phyloP scores from a whole-genome alignment of 2,888 invertebrate species.

The Pterostichus madidus region DNA sequence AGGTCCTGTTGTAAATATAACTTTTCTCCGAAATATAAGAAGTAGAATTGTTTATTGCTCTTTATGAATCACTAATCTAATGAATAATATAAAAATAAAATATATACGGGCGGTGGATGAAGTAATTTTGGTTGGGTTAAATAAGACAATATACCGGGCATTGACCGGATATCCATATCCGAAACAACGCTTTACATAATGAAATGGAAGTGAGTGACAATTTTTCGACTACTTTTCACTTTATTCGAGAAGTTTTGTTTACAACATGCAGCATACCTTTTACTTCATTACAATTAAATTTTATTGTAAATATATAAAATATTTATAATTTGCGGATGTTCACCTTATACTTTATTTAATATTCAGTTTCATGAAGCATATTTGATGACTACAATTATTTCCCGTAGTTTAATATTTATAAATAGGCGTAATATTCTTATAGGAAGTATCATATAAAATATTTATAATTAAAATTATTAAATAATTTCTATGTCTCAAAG shows the following conservation, averaged over 20 bases:
- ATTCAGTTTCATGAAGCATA: slow-evolving; percentile 23
- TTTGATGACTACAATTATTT: slow-evolving; percentile 8
- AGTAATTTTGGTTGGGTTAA: background rate
- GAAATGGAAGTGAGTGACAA: background rate
- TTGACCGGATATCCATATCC: slow-evolving; percentile 20
- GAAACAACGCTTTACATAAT: slow-evolving; percentile 31
- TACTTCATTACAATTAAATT: background rate
- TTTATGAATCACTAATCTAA: background rate
- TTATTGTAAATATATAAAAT: slow-evolving; percentile 8
- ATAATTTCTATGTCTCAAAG: slow-evolving; percentile 13
- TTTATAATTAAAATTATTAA: slow-evolving; percentile 36
- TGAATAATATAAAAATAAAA: background rate
- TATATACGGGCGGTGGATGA: background rate
- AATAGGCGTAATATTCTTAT: slow-evolving; percentile 2
- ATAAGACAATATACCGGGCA: too few relatives aligned
- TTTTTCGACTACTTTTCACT: slow-evolving; percentile 20
- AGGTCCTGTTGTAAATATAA: too few relatives aligned
- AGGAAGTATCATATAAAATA: slow-evolving; percentile 23
- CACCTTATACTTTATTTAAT: slow-evolving; percentile 11
- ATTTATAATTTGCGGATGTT: slow-evolving; percentile 25
- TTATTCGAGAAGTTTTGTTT: slow-evolving; percentile 18
- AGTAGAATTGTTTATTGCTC: too few relatives aligned
- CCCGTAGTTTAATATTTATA: slow-evolving; percentile 41
- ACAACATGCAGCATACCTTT: slow-evolving; percentile 13
- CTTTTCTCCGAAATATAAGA: too few relatives aligned